These are phyloP conservation scores for Gobio occitaniae DNA, from an alignment of 2,797 vertebrate species.

Conservation along the genomic window DNA sequence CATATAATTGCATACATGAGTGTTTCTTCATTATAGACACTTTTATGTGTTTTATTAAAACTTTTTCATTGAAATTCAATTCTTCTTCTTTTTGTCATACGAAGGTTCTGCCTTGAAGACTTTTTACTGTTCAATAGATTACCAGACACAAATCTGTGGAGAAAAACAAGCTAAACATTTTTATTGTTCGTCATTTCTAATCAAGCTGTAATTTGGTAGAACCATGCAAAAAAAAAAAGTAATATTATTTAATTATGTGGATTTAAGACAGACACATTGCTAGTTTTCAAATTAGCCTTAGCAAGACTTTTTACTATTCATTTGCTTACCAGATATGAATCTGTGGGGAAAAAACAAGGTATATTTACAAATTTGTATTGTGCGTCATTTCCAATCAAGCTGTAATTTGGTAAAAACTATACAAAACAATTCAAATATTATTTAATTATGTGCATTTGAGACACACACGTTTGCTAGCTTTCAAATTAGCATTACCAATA, in stretches of 20 bases:
- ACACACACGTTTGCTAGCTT: not conserved
- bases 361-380: not conserved
- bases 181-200: not conserved
- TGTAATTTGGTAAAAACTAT: not conserved
- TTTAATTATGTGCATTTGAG: not conserved
- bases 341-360: not conserved
- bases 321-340: not conserved
- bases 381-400: not conserved
- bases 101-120: not conserved
- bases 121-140: not conserved
- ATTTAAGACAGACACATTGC: not conserved
- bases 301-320: not conserved
- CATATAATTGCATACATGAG: conserved; percentile 39
- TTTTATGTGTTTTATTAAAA: not conserved
- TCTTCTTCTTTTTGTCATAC: not conserved
- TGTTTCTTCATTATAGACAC: not conserved
- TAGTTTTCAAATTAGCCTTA: not conserved
- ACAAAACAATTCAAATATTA: not conserved
- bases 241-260: not conserved
- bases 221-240: not conserved
- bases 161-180: not conserved
- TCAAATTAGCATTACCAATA: not conserved
- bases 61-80: not conserved
- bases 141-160: not conserved
- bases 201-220: not conserved